A percentile compares a stretch with the other conserved stretches of the same genome.
phyloP scores from a whole-genome alignment of 2,113 vertebrate genomes.

The Sylvia atricapilla region DNA sequence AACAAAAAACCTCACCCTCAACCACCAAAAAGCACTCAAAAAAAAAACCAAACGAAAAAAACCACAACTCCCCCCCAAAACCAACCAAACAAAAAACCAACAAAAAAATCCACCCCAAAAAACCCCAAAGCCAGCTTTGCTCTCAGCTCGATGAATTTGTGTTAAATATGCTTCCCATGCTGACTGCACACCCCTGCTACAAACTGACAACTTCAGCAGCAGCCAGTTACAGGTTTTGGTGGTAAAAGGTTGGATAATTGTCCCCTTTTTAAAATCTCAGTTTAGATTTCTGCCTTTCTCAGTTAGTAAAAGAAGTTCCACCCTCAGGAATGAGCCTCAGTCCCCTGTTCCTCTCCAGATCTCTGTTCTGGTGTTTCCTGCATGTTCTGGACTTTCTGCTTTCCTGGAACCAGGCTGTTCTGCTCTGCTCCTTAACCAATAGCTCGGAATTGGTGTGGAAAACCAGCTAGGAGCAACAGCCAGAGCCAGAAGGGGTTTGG shows the following conservation, averaged over 20 bases:
- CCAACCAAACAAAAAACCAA: too few species aligned
- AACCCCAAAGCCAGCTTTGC: background rate
- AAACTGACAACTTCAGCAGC: background rate
- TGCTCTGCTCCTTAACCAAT: background rate
- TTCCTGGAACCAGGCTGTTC: background rate
- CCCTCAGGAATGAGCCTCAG: background rate
- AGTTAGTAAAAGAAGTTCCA: background rate
- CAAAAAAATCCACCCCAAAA: background rate
- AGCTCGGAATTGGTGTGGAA: fast-evolving
- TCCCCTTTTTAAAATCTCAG: background rate
- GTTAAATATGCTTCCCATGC: background rate
- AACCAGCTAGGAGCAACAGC: background rate
- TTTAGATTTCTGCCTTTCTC: background rate
- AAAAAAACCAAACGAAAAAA: too few species aligned
- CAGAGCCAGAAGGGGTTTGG: background rate
- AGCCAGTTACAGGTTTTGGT: background rate
- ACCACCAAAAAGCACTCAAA: too few species aligned
- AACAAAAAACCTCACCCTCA: background rate
- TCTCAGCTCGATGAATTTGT: background rate
- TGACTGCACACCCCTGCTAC: background rate
- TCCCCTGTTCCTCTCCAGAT: background rate
- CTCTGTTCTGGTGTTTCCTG: fast-evolving
- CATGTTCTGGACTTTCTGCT: background rate
- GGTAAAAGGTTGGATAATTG: background rate
- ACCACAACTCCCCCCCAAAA: too few species aligned